Percentiles rank a stretch among this genome's conserved stretches.
Evolutionary conservation across 2,888 invertebrate genomes (phyloP).

Genomic region (Polyommatus icarus): DNA sequence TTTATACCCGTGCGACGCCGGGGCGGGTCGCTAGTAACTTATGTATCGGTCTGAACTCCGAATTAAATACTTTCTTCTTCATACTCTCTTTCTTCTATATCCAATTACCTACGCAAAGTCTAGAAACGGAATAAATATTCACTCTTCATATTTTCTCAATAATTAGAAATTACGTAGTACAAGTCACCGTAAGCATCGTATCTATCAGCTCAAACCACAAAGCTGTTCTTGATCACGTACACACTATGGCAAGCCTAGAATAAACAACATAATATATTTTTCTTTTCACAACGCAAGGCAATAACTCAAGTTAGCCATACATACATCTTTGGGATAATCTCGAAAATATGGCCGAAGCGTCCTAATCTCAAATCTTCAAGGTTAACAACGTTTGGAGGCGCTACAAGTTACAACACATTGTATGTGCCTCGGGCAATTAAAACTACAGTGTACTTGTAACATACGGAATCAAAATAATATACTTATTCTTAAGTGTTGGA

Average conservation of each 20-base stretch:
- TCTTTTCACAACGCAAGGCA: not conserved
- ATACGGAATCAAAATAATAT: not conserved
- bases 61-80: too few relatives aligned
- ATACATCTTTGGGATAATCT: constrained; percentile 19
- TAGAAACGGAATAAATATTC: not conserved
- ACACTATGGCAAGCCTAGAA: not conserved
- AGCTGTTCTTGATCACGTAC: not conserved
- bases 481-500: not conserved
- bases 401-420: constrained; percentile 2
- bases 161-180: not conserved
- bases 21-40: too few relatives aligned
- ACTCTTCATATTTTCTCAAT: not conserved
- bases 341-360: constrained; percentile 19
- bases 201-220: not conserved
- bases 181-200: not conserved
- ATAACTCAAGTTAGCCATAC: not conserved
- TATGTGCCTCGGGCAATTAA: constrained; percentile 22
- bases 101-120: too few relatives aligned
- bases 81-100: too few relatives aligned
- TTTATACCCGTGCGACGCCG: too few relatives aligned
- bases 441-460: not conserved
- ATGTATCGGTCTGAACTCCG: too few relatives aligned
- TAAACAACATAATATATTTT: constrained; percentile 3
- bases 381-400: constrained; percentile 27
- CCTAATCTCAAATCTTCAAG: constrained; percentile 24